Conservation (phyloP, 2,888 invertebrate genomes). For the Pimpla rufipes region DNA sequence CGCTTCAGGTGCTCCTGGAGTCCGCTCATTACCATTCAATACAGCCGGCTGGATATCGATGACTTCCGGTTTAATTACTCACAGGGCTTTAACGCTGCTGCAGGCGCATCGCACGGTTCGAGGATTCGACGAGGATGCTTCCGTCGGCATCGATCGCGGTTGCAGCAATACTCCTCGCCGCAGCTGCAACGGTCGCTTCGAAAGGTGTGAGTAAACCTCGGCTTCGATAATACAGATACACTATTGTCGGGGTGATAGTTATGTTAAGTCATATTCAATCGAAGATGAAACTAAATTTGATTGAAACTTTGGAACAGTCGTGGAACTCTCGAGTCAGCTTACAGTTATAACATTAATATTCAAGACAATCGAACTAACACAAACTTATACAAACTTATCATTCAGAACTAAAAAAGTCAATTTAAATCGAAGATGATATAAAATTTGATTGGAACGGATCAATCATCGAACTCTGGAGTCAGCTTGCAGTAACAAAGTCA, state of each 20-base stretch:
- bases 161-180: not conserved
- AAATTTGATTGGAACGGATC: too few species aligned
- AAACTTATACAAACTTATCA: too few species aligned
- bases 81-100: slow-evolving; percentile 34
- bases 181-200: not conserved
- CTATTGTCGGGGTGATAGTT: not conserved
- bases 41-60: not conserved
- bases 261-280: not conserved
- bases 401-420: too few species aligned
- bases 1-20: not conserved
- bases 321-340: too few species aligned
- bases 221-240: not conserved
- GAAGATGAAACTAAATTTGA: not conserved
- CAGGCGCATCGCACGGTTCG: slow-evolving; percentile 48
- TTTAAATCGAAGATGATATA: too few species aligned
- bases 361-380: not conserved
- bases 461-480: too few species aligned
- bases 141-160: slow-evolving; percentile 15
- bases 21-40: not conserved
- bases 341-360: too few species aligned
- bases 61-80: slow-evolving; percentile 22
- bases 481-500: too few species aligned
- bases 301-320: too few species aligned
- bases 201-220: not conserved
- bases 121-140: slow-evolving; percentile 31